Conservation (phyloP, 2,888 invertebrate species). For the Scrobipalpa atriplicella region DNA sequence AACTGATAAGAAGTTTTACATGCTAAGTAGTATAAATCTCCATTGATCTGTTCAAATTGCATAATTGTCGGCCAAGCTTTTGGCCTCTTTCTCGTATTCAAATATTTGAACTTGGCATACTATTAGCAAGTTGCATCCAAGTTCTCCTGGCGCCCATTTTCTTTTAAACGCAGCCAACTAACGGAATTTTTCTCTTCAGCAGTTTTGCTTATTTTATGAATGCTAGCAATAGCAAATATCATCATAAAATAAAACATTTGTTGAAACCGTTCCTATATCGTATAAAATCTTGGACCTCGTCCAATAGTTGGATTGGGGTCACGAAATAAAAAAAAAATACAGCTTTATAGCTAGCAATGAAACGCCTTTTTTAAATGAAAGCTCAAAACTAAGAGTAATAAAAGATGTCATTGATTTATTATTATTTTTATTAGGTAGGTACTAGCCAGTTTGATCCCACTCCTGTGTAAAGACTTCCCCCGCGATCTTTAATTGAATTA, state of each 20-base stretch:
- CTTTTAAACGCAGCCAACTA: slow-evolving; percentile 1
- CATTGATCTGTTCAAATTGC: no score
- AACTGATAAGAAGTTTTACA: no score
- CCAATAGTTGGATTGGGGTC: slow-evolving; percentile 10
- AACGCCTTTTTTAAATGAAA: no score
- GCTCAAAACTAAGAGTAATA: no score
- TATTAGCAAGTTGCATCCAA: background rate
- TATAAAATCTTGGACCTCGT: background rate
- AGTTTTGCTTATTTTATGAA: background rate
- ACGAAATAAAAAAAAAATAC: background rate
- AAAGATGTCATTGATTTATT: no score
- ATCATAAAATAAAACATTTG: slow-evolving; percentile 23
- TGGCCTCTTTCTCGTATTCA: background rate
- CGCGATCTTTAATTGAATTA: no score
- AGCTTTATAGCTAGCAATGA: background rate
- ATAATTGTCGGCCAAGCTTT: no score
- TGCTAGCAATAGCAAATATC: slow-evolving; percentile 1
- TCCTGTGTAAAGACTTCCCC: no score
- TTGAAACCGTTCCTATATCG: background rate
- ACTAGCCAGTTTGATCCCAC: no score
- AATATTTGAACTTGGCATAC: background rate
- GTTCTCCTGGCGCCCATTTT: slow-evolving; percentile 8
- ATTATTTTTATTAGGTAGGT: no score
- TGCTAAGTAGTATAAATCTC: no score
- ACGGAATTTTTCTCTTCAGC: background rate